Percentiles rank a stretch among this genome's conserved stretches.
Conservation (phyloP, 2,888 invertebrate species). For the Tachina grossa region DNA sequence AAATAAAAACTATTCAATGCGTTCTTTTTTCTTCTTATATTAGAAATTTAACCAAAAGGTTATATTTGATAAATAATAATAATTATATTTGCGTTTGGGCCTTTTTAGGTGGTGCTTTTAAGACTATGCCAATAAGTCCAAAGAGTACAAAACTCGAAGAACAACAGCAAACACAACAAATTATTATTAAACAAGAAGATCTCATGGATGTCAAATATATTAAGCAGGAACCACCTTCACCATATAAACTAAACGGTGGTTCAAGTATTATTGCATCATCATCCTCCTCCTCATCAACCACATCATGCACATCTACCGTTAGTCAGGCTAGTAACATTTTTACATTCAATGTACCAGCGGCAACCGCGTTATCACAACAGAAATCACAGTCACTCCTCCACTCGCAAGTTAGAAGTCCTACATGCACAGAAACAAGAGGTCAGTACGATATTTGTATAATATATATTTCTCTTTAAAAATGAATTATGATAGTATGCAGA, state of each 20-base stretch:
- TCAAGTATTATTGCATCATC: slow-evolving; percentile 52
- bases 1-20: not conserved
- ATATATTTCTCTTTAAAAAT: not conserved
- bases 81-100: not conserved
- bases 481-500: slow-evolving; percentile 6
- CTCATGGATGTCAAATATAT: slow-evolving; percentile 79
- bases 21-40: slow-evolving; percentile 16
- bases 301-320: slow-evolving; percentile 43
- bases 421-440: slow-evolving; percentile 74
- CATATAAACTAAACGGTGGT: slow-evolving; percentile 78
- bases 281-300: slow-evolving; percentile 41
- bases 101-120: slow-evolving; percentile 91
- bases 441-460: slow-evolving; percentile 55
- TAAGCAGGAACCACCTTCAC: slow-evolving; percentile 82
- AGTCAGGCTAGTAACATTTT: slow-evolving; percentile 75
- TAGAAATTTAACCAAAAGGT: not conserved
- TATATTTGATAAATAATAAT: not conserved
- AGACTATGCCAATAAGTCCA: slow-evolving; percentile 89
- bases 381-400: slow-evolving; percentile 74
- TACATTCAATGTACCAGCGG: slow-evolving; percentile 82
- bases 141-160: slow-evolving; percentile 82
- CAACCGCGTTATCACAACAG: slow-evolving; percentile 68
- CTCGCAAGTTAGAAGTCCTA: slow-evolving; percentile 78
- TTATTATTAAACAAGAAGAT: slow-evolving; percentile 72
- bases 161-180: slow-evolving; percentile 70